These are phyloP conservation scores for Centropyge bicolor DNA, from an alignment of 2,797 vertebrate genomes.

Conservation along the genomic window DNA sequence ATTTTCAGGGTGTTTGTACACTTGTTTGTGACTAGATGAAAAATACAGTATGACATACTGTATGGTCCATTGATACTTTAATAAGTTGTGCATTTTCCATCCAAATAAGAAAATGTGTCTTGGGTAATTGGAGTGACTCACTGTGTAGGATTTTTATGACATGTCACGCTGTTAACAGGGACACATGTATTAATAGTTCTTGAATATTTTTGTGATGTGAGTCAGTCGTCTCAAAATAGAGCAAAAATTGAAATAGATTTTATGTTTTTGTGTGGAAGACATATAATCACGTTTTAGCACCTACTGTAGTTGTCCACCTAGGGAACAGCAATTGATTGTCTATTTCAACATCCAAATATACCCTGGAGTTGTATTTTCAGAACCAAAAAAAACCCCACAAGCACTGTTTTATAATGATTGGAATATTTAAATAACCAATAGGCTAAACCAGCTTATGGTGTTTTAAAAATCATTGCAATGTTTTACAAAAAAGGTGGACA, in stretches of 20 bases:
- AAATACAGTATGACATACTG: not conserved
- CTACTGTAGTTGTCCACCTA: not conserved
- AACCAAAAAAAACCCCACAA: too few relatives aligned
- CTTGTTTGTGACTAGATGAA: not conserved
- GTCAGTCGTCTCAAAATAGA: not conserved
- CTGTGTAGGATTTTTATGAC: slow-evolving; percentile 27
- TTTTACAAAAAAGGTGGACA: not conserved
- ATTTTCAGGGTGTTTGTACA: not conserved
- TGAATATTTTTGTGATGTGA: slow-evolving; percentile 13
- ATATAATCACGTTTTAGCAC: slow-evolving; percentile 18
- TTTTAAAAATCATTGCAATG: not conserved
- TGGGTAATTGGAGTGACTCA: slow-evolving; percentile 16
- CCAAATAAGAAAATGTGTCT: slow-evolving; percentile 4
- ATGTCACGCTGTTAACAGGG: slow-evolving; percentile 5
- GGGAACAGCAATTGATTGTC: slow-evolving; percentile 16
- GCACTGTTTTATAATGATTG: not conserved
- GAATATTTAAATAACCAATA: slow-evolving; percentile 8
- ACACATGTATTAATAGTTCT: slow-evolving; percentile 15
- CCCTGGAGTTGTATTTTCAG: slow-evolving; percentile 16
- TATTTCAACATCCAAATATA: slow-evolving; percentile 13
- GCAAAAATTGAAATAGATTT: slow-evolving; percentile 3
- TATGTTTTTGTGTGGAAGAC: slow-evolving; percentile 9
- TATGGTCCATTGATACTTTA: not conserved
- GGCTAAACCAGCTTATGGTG: not conserved
- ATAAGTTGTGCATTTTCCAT: slow-evolving; percentile 16